phyloP scores from a whole-genome alignment of 2,797 vertebrate genomes.

The Heliangelus exortis region DNA sequence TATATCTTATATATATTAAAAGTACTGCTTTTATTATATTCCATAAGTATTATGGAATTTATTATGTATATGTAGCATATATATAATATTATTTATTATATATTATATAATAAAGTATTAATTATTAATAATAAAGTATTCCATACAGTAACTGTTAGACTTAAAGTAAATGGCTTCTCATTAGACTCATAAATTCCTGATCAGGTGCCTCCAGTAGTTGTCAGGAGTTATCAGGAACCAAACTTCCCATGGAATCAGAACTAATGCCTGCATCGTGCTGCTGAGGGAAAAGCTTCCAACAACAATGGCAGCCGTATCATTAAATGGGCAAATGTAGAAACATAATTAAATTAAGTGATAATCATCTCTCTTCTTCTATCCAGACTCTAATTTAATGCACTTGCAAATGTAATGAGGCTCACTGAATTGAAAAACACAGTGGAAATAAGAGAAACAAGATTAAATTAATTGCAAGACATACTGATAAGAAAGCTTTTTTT shows the following conservation, averaged over 20 bases:
- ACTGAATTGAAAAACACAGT: constrained; percentile 78
- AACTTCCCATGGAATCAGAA: constrained; percentile 71
- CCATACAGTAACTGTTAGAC: constrained; percentile 33
- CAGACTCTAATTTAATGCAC: constrained; percentile 78
- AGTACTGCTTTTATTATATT: no score
- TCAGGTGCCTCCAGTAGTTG: constrained; percentile 34
- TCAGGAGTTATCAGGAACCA: constrained; percentile 71
- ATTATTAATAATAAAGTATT: not conserved
- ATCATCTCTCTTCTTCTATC: constrained; percentile 78
- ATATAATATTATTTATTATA: no score
- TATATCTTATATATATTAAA: no score
- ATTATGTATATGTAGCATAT: no score
- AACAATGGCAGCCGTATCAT: constrained; percentile 77
- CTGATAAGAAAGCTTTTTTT: constrained; percentile 76
- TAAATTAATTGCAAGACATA: constrained; percentile 82
- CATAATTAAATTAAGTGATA: constrained; percentile 86
- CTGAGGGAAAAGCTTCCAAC: constrained; percentile 51
- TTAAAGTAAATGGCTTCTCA: constrained; percentile 66
- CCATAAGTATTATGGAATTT: no score
- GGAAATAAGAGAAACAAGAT: constrained; percentile 85
- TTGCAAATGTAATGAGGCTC: constrained; percentile 82
- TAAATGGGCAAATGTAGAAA: constrained; percentile 79
- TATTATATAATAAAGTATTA: no score
- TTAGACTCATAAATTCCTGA: constrained; percentile 63
- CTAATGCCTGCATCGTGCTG: constrained; percentile 62